These are phyloP conservation scores for Oncopodura yosiiana DNA, from an alignment of 1,140 invertebrate species.

Conservation along the genomic window DNA sequence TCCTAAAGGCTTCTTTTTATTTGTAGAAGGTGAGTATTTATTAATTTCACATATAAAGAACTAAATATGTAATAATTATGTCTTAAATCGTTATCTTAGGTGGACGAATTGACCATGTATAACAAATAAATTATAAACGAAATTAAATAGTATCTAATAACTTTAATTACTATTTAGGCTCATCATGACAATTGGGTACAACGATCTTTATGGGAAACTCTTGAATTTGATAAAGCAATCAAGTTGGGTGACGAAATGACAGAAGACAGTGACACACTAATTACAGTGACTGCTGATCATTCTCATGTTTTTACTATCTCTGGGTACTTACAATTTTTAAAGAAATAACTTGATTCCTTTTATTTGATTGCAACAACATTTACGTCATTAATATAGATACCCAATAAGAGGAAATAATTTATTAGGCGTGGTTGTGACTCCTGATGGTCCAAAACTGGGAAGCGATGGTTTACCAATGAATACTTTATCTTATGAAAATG, in stretches of 20 bases:
- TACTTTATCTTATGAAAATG: conserved; percentile 61
- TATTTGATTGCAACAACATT: no score
- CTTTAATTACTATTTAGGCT: no score
- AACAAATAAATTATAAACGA: no score
- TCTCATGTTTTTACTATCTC: conserved; percentile 69
- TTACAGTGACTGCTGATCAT: conserved; percentile 87
- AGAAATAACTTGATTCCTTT: neutral
- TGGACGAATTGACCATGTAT: conserved; percentile 26
- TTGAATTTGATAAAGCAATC: conserved; percentile 67
- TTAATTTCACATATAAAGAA: neutral
- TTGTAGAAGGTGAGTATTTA: conserved; percentile 28
- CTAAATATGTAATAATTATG: neutral
- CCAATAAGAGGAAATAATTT: conserved; percentile 2
- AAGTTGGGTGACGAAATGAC: conserved; percentile 51
- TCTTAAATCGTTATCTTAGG: neutral
- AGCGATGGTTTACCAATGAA: conserved; percentile 57
- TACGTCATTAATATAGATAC: no score
- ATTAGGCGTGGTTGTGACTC: conserved; percentile 45
- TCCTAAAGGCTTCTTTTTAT: conserved; percentile 53
- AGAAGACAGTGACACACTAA: conserved; percentile 57
- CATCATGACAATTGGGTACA: conserved; percentile 73
- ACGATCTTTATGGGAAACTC: conserved; percentile 65
- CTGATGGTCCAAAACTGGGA: conserved; percentile 50
- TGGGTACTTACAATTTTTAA: conserved; percentile 40
- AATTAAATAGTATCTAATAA: no score